A percentile compares a stretch with the other conserved stretches of the same genome.
phyloP scores from a whole-genome alignment of 2,888 invertebrate genomes.

The Hartigia nigra region DNA sequence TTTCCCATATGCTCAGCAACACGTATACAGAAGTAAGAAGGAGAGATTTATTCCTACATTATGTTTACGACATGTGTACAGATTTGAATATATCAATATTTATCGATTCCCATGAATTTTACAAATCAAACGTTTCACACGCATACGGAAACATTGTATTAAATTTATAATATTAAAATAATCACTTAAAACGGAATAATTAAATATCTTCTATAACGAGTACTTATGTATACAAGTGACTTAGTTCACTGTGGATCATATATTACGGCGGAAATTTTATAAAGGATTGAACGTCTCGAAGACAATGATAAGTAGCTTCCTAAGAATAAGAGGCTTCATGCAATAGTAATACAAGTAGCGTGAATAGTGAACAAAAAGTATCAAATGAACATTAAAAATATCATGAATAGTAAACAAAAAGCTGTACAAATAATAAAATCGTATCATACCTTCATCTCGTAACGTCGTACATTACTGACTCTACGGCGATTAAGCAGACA shows the following conservation, averaged over 20 bases:
- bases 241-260: background rate
- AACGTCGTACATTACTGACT: background rate
- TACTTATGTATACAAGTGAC: background rate
- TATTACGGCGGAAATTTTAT: background rate
- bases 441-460: background rate
- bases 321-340: no score
- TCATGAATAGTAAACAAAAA: background rate
- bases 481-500: background rate
- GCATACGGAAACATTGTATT: background rate
- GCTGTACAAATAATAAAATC: background rate
- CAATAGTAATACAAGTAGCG: no score
- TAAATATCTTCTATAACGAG: no score
- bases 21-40: background rate
- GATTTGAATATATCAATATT: background rate
- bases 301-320: background rate
- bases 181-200: background rate
- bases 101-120: background rate
- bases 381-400: no score
- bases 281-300: background rate
- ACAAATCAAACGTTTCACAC: no score
- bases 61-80: background rate
- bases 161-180: background rate
- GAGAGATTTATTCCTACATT: background rate
- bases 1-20: background rate
- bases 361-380: background rate